phyloP scores from a whole-genome alignment of 2,797 vertebrate genomes.

The Gobio occitaniae region DNA sequence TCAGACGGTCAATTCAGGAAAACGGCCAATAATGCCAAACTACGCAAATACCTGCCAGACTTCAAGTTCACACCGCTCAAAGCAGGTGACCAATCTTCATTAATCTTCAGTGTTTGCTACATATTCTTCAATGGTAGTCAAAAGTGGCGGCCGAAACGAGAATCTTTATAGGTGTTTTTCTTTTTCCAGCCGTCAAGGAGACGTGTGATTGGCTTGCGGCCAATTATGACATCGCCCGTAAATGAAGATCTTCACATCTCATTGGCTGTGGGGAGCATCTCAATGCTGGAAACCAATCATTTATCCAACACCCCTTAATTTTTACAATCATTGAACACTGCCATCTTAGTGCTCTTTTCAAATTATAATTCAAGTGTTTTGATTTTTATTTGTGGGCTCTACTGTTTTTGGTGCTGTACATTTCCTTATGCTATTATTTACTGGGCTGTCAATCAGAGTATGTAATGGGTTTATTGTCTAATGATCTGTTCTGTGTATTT shows the following conservation, averaged over 20 bases:
- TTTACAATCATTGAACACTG: no score
- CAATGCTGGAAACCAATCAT: no score
- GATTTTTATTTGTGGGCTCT: neutral
- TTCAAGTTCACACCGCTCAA: slow-evolving; percentile 73
- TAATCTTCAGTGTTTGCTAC: no score
- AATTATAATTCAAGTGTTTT: neutral
- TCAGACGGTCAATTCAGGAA: slow-evolving; percentile 87
- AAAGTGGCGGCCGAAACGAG: no score
- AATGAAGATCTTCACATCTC: no score
- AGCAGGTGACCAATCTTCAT: no score
- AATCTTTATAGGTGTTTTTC: no score
- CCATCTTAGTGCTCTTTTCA: neutral
- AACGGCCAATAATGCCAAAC: slow-evolving; percentile 83
- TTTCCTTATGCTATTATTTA: neutral
- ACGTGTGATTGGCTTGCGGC: no score
- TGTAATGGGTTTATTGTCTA: neutral
- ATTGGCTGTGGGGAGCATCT: no score
- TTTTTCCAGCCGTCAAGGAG: no score
- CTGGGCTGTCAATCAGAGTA: neutral
- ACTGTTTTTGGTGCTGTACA: neutral
- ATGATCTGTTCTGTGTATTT: neutral
- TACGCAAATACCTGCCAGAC: slow-evolving; percentile 75
- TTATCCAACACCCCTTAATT: no score
- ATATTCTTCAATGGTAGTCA: neutral
- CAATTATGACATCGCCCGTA: no score